A percentile compares a stretch with the other conserved stretches of the same genome.
These are phyloP conservation scores for Tolmerus cingulatus DNA, from an alignment of 2,888 invertebrate genomes.

Conservation along the genomic window DNA sequence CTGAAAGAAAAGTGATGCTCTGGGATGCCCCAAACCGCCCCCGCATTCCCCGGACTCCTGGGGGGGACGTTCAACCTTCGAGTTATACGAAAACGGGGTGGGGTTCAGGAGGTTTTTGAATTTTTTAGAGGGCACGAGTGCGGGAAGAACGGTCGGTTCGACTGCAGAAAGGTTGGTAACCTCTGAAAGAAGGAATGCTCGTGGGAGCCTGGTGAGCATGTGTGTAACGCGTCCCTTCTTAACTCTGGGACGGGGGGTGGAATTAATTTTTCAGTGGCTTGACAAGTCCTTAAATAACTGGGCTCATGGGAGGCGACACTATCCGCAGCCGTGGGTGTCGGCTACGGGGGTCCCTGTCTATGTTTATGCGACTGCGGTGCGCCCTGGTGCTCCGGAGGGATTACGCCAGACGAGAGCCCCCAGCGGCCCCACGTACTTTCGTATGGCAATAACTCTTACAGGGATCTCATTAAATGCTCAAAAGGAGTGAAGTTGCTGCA, in stretches of 20 bases:
- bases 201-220: not conserved
- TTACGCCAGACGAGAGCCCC: not conserved
- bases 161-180: conserved; percentile 11
- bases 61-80: not conserved
- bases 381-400: not conserved
- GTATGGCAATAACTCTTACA: not conserved
- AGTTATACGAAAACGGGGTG: not conserved
- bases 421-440: not conserved
- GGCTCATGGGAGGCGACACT: conserved; percentile 11
- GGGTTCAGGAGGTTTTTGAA: not conserved
- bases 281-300: not conserved
- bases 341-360: not conserved
- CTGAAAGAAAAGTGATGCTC: not conserved
- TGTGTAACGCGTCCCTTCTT: not conserved
- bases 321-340: not conserved
- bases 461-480: not conserved
- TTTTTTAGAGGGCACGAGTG: not conserved
- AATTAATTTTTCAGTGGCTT: conserved; percentile 21
- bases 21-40: not conserved
- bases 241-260: not conserved
- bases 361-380: not conserved
- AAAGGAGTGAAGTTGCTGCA: not conserved
- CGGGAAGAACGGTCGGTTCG: not conserved
- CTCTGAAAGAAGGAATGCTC: not conserved
- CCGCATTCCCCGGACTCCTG: not conserved